Evolutionary conservation across 2,113 vertebrate genomes (phyloP), one percentile per base, ranked within the genome.

Genomic region (Ceratotherium simum): DNA sequence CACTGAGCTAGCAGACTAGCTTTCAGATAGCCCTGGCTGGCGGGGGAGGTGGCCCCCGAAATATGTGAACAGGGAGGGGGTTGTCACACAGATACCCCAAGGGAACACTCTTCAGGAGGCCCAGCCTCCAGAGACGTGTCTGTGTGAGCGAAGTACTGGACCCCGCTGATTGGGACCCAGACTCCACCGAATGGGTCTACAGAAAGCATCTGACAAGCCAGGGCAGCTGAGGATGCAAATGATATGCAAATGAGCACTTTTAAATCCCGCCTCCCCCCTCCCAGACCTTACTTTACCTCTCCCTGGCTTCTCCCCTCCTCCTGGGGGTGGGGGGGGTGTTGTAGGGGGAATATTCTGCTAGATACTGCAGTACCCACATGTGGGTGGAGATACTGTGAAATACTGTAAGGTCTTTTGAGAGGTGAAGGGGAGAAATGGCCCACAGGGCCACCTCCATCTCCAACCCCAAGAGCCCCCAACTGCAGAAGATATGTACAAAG

Each of bases 281-380:
- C 98, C 98, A 98, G 98, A 99, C 98, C 97, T 96, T 96, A 96
- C 98, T 98, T 96, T 98, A 98, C 98, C 98, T 98, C 98, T 90
- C 75, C 84, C 42, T 88, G 89, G 93, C 81, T 97, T 82, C 89
- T 94, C 67, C 70, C n/a, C 65, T 97, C 78, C 81, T 95, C 20
- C 0, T 39, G 12, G 20, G 31, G 73, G 76, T 8, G 67, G 48
- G 85, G 46, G 65, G 82, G 33, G 80, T 23, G 7, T 4, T 17
- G 18, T 8, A 18, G 72, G 36, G 54, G 42, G 84, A 18, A 58
- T 46, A 67, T 1, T 72, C 76, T 33, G 90, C 87, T 81, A 78
- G 60, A 94, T 48, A 85, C 93, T 78, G 42, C 54, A 65, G 54
- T 87, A 92, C 56, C 86, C 81, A 89, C 33, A 1, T 36, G n/a